Evolutionary conservation across 2,888 invertebrate genomes (phyloP).

Genomic region (Zaprionus bogoriensis): DNA sequence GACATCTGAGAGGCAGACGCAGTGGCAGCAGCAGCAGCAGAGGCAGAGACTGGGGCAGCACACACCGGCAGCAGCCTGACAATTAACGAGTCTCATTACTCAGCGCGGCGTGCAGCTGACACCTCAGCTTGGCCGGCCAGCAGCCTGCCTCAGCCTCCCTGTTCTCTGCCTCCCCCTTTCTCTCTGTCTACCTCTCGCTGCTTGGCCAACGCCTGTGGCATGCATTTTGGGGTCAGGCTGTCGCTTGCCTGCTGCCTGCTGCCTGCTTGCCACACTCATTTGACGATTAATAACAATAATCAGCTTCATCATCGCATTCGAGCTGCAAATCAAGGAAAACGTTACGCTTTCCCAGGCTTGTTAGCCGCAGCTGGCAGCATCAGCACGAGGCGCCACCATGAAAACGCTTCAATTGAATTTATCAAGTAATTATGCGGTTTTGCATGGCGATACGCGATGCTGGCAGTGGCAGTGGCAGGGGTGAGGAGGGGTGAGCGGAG

Average conservation of each 20-base stretch:
- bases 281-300: constrained; percentile 58
- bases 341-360: constrained; percentile 55
- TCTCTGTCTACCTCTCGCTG: neutral
- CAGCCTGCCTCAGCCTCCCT: neutral
- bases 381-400: constrained; percentile 43
- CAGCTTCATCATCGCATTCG: constrained; percentile 23
- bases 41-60: neutral
- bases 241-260: neutral
- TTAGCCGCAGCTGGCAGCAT: constrained; percentile 13
- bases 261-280: constrained; percentile 46
- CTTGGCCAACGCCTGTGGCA: constrained; percentile 1
- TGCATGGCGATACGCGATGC: neutral
- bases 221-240: constrained; percentile 48
- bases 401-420: constrained; percentile 45
- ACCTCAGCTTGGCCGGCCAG: constrained; percentile 9
- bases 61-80: constrained; percentile 31
- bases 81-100: constrained; percentile 63
- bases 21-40: constrained; percentile 37
- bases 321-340: neutral
- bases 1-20: constrained; percentile 9
- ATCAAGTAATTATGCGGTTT: constrained; percentile 53
- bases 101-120: constrained; percentile 54
- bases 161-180: neutral
- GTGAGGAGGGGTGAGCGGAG: neutral
- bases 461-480: neutral